phyloP scores from a whole-genome alignment of 2,888 invertebrate genomes.

The Pemphredon lugubris region DNA sequence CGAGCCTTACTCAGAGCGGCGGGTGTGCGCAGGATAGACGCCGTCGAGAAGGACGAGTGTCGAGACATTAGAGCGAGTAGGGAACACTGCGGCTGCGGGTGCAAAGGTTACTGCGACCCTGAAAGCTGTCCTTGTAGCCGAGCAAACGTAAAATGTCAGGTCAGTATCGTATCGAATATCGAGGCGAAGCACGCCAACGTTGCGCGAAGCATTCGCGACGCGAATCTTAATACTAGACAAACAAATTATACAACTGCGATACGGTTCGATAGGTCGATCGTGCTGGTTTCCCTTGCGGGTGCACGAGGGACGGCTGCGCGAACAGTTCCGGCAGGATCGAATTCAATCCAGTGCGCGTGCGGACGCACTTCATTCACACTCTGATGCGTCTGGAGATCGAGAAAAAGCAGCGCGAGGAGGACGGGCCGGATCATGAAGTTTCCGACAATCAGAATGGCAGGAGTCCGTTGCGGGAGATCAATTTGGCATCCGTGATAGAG shows the following conservation, averaged over 20 bases:
- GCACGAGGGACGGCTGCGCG: slow-evolving; percentile 95
- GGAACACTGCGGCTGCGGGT: slow-evolving; percentile 96
- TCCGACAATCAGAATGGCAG: slow-evolving; percentile 78
- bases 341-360: slow-evolving; percentile 96
- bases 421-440: slow-evolving; percentile 81
- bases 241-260: background rate
- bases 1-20: slow-evolving; percentile 94
- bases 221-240: background rate
- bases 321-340: slow-evolving; percentile 96
- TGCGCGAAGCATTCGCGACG: background rate
- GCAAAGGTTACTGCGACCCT: slow-evolving; percentile 96
- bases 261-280: slow-evolving; percentile 88
- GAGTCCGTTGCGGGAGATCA: slow-evolving; percentile 70
- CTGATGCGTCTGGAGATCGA: slow-evolving; percentile 95
- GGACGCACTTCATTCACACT: slow-evolving; percentile 98
- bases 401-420: slow-evolving; percentile 87
- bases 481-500: slow-evolving; percentile 65
- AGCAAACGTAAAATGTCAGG: slow-evolving; percentile 97
- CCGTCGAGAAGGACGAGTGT: slow-evolving; percentile 96
- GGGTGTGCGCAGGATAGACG: slow-evolving; percentile 96
- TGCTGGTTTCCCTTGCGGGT: slow-evolving; percentile 97
- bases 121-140: slow-evolving; percentile 97
- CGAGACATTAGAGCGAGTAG: slow-evolving; percentile 94
- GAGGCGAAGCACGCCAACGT: no score
- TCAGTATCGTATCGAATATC: slow-evolving; percentile 65